Base-by-base conservation (phyloP, 2,113 vertebrate genomes). In the Microtus ochrogaster region DNA sequence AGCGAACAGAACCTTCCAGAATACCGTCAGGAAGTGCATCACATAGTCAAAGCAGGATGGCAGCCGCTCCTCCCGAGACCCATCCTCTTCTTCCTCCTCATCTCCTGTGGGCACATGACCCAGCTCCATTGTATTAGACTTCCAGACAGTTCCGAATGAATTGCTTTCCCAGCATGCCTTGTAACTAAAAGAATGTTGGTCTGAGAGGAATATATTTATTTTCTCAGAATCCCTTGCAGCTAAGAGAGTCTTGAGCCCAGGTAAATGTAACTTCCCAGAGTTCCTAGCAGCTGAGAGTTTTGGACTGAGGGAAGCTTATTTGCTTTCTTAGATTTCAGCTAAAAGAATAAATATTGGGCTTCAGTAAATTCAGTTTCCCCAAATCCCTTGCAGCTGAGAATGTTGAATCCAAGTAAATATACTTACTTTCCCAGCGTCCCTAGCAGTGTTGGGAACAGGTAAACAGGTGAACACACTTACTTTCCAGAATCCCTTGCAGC, bases 1-100 rank as follows among this genome's bases (percentile, higher is more conserved):
- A 96, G 99, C 99, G 2, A 99, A 99, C 70, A 99, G 98, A 30
- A 99, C 99, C 98, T 99, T 99, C 99, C 99, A 99, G 99, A 99
- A 99, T 68, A 99, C 99, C 0, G 99, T 99, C 96, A 99, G 98
- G 97, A 99, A 99, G 96, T 99, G 99, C 99, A 99, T 99, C 97
- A 99, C 98, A 87, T 99, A 99, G 98, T 99, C 99, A 10, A 98
- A 99, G 96, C 99, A 99, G 2, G 99, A 99, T 0, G 99, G 99
- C 4, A 99, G 99, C 47, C 96, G 98, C 94, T 99, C 99, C 97
- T 99, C 99, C 3, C 99, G 98, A 3, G 99, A 98, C 49, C 98
- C 98, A 5, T 98, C 98, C 28, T 99, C 99, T 19, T 99, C 99
- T n/a, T 99, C 99, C 7, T 99, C 99, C 41, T 99, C 99, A 0